Percentiles rank a stretch among this genome's conserved stretches.
Evolutionary conservation across 2,113 vertebrate genomes (phyloP).

Genomic region (Ifrita kowaldi): DNA sequence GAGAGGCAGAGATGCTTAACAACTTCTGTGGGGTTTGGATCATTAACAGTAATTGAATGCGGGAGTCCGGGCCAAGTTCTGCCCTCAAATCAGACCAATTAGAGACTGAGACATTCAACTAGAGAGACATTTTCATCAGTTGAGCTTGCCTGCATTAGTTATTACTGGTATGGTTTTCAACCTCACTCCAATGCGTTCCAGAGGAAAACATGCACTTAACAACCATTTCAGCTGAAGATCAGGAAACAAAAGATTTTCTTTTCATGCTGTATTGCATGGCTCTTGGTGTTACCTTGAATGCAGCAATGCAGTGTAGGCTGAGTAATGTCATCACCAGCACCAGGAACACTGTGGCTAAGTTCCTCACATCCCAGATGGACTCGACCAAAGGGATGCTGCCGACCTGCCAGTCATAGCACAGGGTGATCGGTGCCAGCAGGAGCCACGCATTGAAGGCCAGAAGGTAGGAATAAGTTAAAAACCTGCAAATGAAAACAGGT

Average conservation of each 20-base stretch:
- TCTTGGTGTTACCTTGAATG: constrained; percentile 80
- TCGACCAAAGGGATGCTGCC: constrained; percentile 94
- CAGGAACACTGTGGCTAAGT: constrained; percentile 81
- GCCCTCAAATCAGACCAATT: constrained; percentile 5
- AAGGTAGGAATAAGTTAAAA: constrained; percentile 93
- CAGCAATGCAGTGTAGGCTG: constrained; percentile 78
- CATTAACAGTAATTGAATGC: background rate
- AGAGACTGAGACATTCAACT: background rate
- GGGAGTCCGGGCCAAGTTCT: background rate
- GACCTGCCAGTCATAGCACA: constrained; percentile 98
- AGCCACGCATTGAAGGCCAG: constrained; percentile 92
- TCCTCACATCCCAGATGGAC: constrained; percentile 83
- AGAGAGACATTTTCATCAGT: background rate
- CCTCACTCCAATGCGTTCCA: background rate
- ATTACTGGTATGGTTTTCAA: background rate
- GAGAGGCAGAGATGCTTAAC: background rate
- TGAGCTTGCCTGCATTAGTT: background rate
- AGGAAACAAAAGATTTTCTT: background rate
- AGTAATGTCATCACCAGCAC: constrained; percentile 75
- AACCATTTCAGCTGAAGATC: background rate
- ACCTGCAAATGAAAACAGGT: constrained; percentile 70
- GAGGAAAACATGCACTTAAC: background rate
- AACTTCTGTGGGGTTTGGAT: background rate
- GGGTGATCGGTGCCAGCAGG: constrained; percentile 85
- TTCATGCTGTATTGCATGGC: accelerated